Conservation (phyloP, 2,797 vertebrate genomes). For the Anas bernieri region DNA sequence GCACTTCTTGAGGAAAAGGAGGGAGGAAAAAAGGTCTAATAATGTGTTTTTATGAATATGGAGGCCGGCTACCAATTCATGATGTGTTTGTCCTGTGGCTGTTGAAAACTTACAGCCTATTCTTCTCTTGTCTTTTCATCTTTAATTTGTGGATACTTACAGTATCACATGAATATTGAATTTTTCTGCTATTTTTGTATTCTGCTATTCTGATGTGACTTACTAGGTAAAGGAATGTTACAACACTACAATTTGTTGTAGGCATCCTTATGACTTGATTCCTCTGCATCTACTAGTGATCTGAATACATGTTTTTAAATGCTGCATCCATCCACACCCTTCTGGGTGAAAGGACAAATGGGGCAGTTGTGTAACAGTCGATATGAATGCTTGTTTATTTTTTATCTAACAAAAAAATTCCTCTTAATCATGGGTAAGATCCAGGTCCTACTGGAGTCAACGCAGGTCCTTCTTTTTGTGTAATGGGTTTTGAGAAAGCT, state of each 20-base stretch:
- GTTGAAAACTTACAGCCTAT: conserved; percentile 44
- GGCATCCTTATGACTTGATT: neutral
- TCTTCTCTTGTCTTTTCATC: conserved; percentile 64
- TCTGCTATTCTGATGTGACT: neutral
- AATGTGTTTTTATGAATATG: conserved; percentile 26
- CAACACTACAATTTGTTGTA: neutral
- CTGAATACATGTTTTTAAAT: neutral
- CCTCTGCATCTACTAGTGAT: neutral
- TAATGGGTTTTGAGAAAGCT: neutral
- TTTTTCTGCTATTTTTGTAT: neutral
- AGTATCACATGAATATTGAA: neutral
- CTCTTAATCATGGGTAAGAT: neutral
- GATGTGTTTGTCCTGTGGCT: conserved; percentile 56
- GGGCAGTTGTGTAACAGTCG: neutral
- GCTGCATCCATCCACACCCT: neutral
- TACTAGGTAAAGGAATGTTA: neutral
- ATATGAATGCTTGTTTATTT: accelerated
- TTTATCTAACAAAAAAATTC: neutral
- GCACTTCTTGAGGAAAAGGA: accelerated
- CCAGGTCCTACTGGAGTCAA: neutral
- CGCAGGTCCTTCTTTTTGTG: neutral
- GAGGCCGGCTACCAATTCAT: conserved; percentile 65
- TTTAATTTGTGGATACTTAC: conserved; percentile 48
- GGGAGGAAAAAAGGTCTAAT: neutral
- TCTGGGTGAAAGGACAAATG: neutral